Base-by-base conservation (phyloP, 2,113 vertebrate genomes). In the Sporophila hypoxantha region DNA sequence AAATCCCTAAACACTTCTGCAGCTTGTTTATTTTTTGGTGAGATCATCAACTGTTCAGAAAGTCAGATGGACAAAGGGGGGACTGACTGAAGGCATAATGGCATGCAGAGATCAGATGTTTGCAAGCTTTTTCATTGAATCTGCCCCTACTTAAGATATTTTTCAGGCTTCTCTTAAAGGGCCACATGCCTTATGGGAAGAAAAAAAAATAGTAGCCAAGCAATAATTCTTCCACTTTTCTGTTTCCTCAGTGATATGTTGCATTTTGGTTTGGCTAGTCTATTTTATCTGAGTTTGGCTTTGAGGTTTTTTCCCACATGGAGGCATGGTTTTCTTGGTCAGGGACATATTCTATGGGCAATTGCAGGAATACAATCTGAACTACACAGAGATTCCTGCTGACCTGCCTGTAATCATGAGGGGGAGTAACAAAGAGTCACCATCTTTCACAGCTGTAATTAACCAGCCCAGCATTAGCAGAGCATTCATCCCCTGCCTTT, bases 1-100 rank as follows among this genome's bases (percentile, higher is more conserved):
- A 92, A 70, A 55, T 34, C 52, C 46, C 55, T 62, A 5, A 90
- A 68, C 61, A 18, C 39, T 88, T 82, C 49, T 80, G 71, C 65
- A 44, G 65, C 57, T 56, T 90, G 76, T 90, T 93, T 92, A 36
- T 52, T 87, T 89, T 92, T 47, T 34, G 20, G 76, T 80, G 87
- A 92, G 89, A 81, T 91, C 78, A 93, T 82, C 52, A 46, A 30
- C 66, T 57, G 56, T 42, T 83, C 9, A 5, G 57, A 85, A 91
- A 89, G 52, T 87, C 39, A 19, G 26, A 65, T 8, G 22, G 76
- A 92, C 85, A 89, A 78, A 85, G 60, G 22, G 53, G 49, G 47
- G 47, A 46, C 57, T 80, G 62, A 41, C 69, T 87, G 66, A 82
- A 92, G 32, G 74, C 65, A 68, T 53, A 7, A 8, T 82, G 68